Conservation (phyloP, 2,888 invertebrate species). For the Lepas anatifera region DNA sequence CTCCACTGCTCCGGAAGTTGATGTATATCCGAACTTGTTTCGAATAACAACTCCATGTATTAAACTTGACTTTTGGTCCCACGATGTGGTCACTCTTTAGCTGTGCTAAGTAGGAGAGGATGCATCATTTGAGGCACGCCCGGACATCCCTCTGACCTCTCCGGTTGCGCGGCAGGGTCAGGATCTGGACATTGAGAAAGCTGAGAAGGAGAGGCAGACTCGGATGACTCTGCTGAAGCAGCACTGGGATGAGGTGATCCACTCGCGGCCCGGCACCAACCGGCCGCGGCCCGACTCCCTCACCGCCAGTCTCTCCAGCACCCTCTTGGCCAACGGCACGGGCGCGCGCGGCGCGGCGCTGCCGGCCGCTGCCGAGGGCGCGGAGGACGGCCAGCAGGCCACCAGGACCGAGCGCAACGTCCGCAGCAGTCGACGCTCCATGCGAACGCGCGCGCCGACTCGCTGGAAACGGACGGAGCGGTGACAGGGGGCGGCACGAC, state of each 20-base stretch:
- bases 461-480: not conserved
- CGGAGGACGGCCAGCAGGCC: not conserved
- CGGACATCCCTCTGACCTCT: no score
- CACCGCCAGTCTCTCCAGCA: not conserved
- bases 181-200: not conserved
- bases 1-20: no score
- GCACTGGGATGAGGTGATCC: slow-evolving; percentile 5
- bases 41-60: no score
- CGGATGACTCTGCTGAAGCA: not conserved
- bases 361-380: not conserved
- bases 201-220: not conserved
- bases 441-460: not conserved
- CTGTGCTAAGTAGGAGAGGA: no score
- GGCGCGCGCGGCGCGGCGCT: not conserved
- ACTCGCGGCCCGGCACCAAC: not conserved
- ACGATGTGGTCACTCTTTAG: no score
- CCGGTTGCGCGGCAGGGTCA: not conserved
- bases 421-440: not conserved
- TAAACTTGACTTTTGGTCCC: no score
- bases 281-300: slow-evolving; percentile 1
- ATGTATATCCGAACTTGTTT: no score
- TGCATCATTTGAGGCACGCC: no score
- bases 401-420: not conserved
- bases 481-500: not conserved
- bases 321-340: not conserved